A percentile compares a stretch with the other conserved stretches of the same genome.
phyloP scores from a whole-genome alignment of 1,140 invertebrate species.

The Sitodiplosis mosellana region DNA sequence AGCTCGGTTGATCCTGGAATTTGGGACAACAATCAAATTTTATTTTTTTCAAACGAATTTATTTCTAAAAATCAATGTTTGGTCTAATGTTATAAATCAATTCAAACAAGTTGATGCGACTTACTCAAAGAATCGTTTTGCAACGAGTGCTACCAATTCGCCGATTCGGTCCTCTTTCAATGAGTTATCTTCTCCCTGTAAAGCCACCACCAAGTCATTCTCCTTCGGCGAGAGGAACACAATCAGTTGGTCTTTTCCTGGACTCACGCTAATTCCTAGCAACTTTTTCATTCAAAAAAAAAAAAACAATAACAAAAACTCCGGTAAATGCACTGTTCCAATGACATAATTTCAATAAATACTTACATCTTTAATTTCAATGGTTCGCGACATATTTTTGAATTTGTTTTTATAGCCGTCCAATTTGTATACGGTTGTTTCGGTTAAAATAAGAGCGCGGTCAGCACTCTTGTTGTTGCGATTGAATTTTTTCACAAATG shows the following conservation, averaged over 20 bases:
- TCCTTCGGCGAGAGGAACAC: slow-evolving; percentile 77
- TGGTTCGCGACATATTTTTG: slow-evolving; percentile 68
- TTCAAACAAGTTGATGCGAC: slow-evolving; percentile 16
- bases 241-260: slow-evolving; percentile 72
- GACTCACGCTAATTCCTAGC: slow-evolving; percentile 62
- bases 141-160: slow-evolving; percentile 72
- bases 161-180: slow-evolving; percentile 57
- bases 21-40: too few species aligned
- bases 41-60: too few species aligned
- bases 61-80: too few species aligned
- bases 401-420: slow-evolving; percentile 65
- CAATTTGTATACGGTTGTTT: slow-evolving; percentile 74
- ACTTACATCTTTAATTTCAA: slow-evolving; percentile 56
- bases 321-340: slow-evolving; percentile 3
- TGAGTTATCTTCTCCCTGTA: slow-evolving; percentile 24
- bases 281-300: slow-evolving; percentile 28
- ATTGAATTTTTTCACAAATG: slow-evolving; percentile 43
- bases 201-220: slow-evolving; percentile 73
- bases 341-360: background rate
- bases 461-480: slow-evolving; percentile 75
- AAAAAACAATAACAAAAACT: background rate
- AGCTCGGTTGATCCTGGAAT: slow-evolving; percentile 7
- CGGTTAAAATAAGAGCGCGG: slow-evolving; percentile 74
- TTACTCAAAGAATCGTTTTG: slow-evolving; percentile 53
- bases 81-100: background rate